Percentiles rank a stretch among this genome's conserved stretches.
phyloP scores from a whole-genome alignment of 1,140 invertebrate genomes.

The Caenorhabditis latens region DNA sequence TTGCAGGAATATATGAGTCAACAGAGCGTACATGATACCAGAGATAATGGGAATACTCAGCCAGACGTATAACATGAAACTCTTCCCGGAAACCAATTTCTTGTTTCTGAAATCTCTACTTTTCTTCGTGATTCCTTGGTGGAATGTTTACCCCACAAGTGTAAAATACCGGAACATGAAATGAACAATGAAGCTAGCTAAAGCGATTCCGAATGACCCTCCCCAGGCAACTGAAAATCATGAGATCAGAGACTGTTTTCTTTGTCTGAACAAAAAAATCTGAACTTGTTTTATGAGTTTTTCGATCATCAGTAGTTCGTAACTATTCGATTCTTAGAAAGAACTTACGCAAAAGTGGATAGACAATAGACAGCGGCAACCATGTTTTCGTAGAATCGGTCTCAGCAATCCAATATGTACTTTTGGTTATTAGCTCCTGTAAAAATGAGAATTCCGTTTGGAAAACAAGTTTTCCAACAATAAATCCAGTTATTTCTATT shows the following conservation, averaged over 20 bases:
- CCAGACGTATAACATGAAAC: background rate
- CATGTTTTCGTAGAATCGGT: background rate
- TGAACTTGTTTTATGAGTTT: too few species aligned
- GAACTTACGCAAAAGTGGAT: background rate
- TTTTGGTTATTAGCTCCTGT: background rate
- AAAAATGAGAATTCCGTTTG: background rate
- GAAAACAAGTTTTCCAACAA: background rate
- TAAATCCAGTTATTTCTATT: background rate
- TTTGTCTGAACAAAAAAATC: too few species aligned
- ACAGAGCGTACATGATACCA: background rate
- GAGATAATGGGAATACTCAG: background rate
- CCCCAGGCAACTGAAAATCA: slow-evolving; percentile 4
- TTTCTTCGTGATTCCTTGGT: background rate
- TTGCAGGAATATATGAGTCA: background rate
- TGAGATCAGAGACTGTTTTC: too few species aligned
- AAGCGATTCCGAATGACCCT: slow-evolving; percentile 4
- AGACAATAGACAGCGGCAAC: background rate
- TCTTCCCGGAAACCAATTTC: background rate
- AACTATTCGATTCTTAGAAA: background rate
- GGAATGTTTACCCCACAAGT: background rate
- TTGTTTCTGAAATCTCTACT: background rate
- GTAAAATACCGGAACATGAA: slow-evolving; percentile 10
- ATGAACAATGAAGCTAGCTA: background rate
- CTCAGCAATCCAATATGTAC: background rate
- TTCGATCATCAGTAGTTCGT: too few species aligned